Evolutionary conservation across 2,888 invertebrate genomes (phyloP).

Genomic region (Agrotis ipsilon): DNA sequence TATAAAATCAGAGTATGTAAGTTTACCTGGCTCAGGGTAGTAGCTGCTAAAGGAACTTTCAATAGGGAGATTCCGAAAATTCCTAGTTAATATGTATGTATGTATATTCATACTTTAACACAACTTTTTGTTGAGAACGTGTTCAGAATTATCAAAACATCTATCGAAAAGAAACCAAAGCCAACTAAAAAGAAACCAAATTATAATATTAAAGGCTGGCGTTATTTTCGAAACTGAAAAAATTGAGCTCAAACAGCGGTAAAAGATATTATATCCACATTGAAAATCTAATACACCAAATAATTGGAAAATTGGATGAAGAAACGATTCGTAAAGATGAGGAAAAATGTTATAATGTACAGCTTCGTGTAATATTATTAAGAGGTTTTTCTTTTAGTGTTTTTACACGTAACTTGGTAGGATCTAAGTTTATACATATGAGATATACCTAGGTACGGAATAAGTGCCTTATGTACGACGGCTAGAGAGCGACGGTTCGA

Average conservation of each 20-base stretch:
- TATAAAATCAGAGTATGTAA: not conserved
- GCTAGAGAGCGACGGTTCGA: constrained; percentile 57
- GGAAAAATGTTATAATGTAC: constrained; percentile 27
- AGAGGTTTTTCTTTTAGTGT: constrained; percentile 10
- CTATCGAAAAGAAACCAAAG: constrained; percentile 36
- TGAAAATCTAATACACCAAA: constrained; percentile 47
- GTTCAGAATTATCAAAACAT: constrained; percentile 43
- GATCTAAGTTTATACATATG: constrained; percentile 11
- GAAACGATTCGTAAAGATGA: constrained; percentile 23
- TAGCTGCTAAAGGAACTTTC: constrained; percentile 8
- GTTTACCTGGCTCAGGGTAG: constrained; percentile 6
- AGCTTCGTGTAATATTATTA: constrained; percentile 4
- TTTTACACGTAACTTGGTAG: constrained; percentile 11
- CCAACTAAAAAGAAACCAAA: constrained; percentile 20
- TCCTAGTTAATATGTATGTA: constrained; percentile 35
- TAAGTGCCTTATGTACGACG: constrained; percentile 52
- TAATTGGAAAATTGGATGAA: constrained; percentile 44
- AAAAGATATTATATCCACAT: constrained; percentile 43
- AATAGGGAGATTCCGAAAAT: constrained; percentile 29
- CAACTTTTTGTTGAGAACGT: constrained; percentile 66
- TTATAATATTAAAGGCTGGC: constrained; percentile 29
- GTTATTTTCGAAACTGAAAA: constrained; percentile 12
- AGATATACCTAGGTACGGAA: constrained; percentile 1
- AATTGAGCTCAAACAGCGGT: constrained; percentile 36
- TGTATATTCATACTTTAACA: constrained; percentile 66